Percentiles rank a stretch among this genome's conserved stretches.
These are phyloP conservation scores for Anisognathus igniventris DNA, from an alignment of 2,797 vertebrate genomes.

Conservation along the genomic window DNA sequence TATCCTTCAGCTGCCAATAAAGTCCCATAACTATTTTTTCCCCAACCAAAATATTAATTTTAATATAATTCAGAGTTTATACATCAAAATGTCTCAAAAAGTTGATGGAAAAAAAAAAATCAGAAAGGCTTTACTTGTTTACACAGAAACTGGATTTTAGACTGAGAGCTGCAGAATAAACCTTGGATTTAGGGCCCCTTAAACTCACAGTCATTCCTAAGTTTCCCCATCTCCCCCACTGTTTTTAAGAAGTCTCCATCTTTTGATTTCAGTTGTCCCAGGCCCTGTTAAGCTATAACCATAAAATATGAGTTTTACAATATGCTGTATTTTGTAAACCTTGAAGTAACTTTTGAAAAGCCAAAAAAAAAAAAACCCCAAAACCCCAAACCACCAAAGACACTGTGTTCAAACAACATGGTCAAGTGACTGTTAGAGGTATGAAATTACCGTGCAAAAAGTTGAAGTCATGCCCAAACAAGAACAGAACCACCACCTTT, in stretches of 20 bases:
- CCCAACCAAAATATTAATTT: neutral
- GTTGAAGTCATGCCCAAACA: slow-evolving; percentile 1
- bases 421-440: neutral
- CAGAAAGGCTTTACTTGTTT: neutral
- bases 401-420: neutral
- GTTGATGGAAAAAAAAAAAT: neutral
- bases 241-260: neutral
- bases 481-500: slow-evolving; percentile 10
- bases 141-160: neutral
- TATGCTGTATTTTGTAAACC: slow-evolving; percentile 7
- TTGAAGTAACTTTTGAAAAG: slow-evolving; percentile 14
- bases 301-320: neutral
- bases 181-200: neutral
- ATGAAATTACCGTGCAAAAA: neutral
- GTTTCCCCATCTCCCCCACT: neutral
- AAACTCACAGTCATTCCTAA: neutral
- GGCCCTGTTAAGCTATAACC: neutral
- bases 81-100: neutral
- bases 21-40: neutral
- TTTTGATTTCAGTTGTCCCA: neutral
- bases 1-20: neutral
- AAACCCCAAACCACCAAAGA: neutral
- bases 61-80: neutral
- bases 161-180: neutral
- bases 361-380: neutral